A percentile compares a stretch with the other conserved stretches of the same genome.
These are phyloP conservation scores for Tribolium madens DNA, from an alignment of 1,140 invertebrate species.

Conservation along the genomic window DNA sequence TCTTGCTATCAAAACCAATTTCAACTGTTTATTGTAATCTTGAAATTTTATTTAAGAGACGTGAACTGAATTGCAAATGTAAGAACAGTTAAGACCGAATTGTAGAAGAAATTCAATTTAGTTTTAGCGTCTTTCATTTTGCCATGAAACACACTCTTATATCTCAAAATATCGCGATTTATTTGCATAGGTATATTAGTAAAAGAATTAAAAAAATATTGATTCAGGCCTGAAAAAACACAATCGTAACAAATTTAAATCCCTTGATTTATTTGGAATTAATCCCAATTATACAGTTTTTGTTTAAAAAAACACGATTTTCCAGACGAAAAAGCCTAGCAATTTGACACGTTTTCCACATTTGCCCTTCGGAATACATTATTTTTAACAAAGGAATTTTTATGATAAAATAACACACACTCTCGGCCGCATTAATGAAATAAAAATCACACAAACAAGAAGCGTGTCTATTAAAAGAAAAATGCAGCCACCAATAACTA, in stretches of 20 bases:
- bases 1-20: slow-evolving; percentile 35
- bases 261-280: slow-evolving; percentile 15
- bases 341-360: slow-evolving; percentile 22
- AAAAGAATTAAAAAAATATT: slow-evolving; percentile 30
- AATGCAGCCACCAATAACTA: not conserved
- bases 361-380: not conserved
- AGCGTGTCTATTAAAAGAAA: not conserved
- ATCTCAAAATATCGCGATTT: slow-evolving; percentile 36
- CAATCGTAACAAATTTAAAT: slow-evolving; percentile 4
- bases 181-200: slow-evolving; percentile 25
- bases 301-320: slow-evolving; percentile 17
- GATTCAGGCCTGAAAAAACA: slow-evolving; percentile 16
- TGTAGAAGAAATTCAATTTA: slow-evolving; percentile 42
- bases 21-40: slow-evolving; percentile 42
- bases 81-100: slow-evolving; percentile 39
- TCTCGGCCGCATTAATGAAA: slow-evolving; percentile 4
- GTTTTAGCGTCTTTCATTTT: slow-evolving; percentile 44
- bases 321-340: not conserved
- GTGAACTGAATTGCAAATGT: slow-evolving; percentile 37
- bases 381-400: slow-evolving; percentile 9
- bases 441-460: not conserved
- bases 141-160: slow-evolving; percentile 11
- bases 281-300: slow-evolving; percentile 20
- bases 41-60: slow-evolving; percentile 42
- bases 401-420: slow-evolving; percentile 5